These are phyloP conservation scores for Bombycilla garrulus DNA, from an alignment of 2,113 vertebrate species.

Conservation along the genomic window DNA sequence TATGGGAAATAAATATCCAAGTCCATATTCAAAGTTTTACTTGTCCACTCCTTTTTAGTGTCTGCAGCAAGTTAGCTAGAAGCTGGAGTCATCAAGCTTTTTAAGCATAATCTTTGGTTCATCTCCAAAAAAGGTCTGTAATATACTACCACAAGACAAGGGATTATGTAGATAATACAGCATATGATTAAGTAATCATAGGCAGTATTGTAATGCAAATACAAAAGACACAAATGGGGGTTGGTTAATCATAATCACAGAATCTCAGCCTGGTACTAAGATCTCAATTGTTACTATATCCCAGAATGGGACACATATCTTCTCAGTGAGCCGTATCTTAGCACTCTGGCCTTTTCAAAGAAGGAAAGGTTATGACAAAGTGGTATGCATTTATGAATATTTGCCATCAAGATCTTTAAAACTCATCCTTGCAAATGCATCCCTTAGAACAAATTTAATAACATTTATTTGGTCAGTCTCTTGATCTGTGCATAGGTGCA, in stretches of 20 bases:
- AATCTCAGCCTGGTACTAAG: not conserved
- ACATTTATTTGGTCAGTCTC: not conserved
- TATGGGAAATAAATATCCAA: not conserved
- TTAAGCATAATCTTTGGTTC: not conserved
- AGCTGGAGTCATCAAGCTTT: not conserved
- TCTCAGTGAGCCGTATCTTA: not conserved
- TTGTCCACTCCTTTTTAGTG: not conserved
- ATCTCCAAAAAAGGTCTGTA: not conserved
- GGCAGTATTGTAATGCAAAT: slow-evolving; percentile 17
- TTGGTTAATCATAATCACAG: not conserved
- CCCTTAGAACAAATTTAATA: not conserved
- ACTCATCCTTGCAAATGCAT: not conserved
- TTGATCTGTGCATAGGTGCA: not conserved
- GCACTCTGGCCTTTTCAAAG: not conserved
- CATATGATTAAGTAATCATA: slow-evolving; percentile 37
- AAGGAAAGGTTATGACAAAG: not conserved
- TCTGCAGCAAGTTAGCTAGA: not conserved
- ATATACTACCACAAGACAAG: not conserved
- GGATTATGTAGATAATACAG: not conserved
- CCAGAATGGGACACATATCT: not conserved
- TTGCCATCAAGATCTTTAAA: not conserved
- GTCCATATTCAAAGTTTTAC: not conserved
- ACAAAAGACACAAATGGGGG: not conserved
- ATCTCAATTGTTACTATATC: not conserved
- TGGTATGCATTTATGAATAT: not conserved